Conservation (phyloP, 2,888 invertebrate genomes). For the Ypsolopha scabrella region DNA sequence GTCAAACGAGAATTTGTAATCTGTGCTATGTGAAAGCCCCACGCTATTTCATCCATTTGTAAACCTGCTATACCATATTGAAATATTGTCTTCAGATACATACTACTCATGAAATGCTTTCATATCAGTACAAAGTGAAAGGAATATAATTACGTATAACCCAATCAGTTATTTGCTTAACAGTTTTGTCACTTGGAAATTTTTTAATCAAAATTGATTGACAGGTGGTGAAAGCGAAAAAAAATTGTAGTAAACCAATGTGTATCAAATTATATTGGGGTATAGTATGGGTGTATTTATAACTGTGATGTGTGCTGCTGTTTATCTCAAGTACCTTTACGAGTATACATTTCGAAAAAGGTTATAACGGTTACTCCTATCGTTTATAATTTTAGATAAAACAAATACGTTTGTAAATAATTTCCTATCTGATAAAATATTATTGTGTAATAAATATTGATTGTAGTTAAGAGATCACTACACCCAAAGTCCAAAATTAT, state of each 20-base stretch:
- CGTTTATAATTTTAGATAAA: neutral
- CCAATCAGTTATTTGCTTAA: too few relatives aligned
- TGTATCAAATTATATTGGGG: neutral
- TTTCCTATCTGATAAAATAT: slow-evolving; percentile 11
- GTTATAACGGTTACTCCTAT: neutral
- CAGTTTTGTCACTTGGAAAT: neutral
- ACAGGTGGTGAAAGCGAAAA: neutral
- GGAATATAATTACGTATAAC: too few relatives aligned
- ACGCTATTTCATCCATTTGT: too few relatives aligned
- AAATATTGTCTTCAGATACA: too few relatives aligned
- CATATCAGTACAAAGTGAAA: too few relatives aligned
- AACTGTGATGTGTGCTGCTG: neutral
- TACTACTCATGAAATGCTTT: too few relatives aligned
- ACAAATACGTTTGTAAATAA: neutral
- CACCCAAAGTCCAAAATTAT: slow-evolving; percentile 46
- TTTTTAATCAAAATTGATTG: too few relatives aligned
- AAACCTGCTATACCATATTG: too few relatives aligned
- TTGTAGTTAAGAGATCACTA: slow-evolving; percentile 29
- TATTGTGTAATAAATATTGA: slow-evolving; percentile 31
- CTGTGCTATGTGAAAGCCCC: too few relatives aligned
- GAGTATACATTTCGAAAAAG: neutral
- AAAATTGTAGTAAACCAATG: too few relatives aligned
- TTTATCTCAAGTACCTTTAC: slow-evolving; percentile 1
- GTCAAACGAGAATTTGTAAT: too few relatives aligned
- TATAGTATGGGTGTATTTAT: neutral